These are phyloP conservation scores for Nebria salina DNA, from an alignment of 2,888 invertebrate genomes.

Conservation along the genomic window DNA sequence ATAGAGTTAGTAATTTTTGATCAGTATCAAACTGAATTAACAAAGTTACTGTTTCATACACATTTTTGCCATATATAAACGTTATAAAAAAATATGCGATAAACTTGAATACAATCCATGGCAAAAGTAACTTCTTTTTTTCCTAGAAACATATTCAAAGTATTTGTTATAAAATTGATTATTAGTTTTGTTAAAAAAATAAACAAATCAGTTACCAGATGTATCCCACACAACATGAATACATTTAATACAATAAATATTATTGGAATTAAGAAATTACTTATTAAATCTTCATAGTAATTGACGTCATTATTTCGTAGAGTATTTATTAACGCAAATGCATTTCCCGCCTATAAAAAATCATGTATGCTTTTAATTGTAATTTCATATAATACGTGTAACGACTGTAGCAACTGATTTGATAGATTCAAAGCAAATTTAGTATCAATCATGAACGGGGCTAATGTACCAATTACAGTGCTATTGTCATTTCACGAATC, in stretches of 20 bases:
- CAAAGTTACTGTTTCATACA: neutral
- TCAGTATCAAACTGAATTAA: neutral
- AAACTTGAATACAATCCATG: conserved; percentile 34
- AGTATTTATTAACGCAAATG: conserved; percentile 21
- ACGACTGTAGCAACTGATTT: no score
- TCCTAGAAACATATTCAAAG: conserved; percentile 2
- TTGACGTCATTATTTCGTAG: conserved; percentile 14
- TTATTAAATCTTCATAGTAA: conserved; percentile 20
- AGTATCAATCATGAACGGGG: no score
- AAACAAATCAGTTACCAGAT: conserved; percentile 9
- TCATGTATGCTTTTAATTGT: neutral
- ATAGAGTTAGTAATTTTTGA: neutral
- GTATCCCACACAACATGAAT: conserved; percentile 22
- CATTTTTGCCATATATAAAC: neutral
- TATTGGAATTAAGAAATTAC: neutral
- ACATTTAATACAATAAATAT: conserved; percentile 17
- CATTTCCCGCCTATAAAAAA: conserved; percentile 23
- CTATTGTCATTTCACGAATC: neutral
- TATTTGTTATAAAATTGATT: neutral
- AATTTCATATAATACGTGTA: neutral
- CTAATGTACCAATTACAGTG: neutral
- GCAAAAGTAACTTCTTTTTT: conserved; percentile 26
- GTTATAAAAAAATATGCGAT: conserved; percentile 21
- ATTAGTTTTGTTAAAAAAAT: no score
- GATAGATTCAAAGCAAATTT: no score